phyloP scores from a whole-genome alignment of 2,113 vertebrate genomes.

The Festucalex cinctus region DNA sequence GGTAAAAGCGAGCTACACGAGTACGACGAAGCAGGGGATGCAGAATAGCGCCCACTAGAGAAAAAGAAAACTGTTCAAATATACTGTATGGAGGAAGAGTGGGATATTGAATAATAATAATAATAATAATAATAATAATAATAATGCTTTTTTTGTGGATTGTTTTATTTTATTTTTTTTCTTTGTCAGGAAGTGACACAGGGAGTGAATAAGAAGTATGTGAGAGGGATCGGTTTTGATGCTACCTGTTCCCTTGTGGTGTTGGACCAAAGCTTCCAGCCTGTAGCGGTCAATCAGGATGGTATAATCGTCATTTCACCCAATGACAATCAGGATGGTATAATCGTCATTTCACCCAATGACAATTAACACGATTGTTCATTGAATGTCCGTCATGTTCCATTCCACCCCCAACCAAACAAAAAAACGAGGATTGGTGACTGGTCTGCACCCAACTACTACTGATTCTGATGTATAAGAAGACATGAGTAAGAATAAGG shows the following conservation, averaged over 20 bases:
- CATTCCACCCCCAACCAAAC: no score
- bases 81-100: no score
- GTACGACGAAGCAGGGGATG: neutral
- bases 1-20: constrained; percentile 61
- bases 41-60: neutral
- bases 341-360: constrained; percentile 5
- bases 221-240: constrained; percentile 91
- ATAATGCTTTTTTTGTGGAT: neutral
- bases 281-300: constrained; percentile 81
- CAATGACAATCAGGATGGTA: constrained; percentile 69
- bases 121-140: no score
- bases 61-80: no score
- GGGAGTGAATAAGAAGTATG: constrained; percentile 64
- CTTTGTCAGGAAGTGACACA: constrained; percentile 76
- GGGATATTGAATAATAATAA: no score
- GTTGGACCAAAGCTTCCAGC: constrained; percentile 81
- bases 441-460: no score
- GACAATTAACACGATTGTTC: no score
- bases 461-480: no score
- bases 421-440: no score
- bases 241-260: constrained; percentile 93
- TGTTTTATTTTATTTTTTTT: neutral
- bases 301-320: constrained; percentile 64
- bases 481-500: no score
- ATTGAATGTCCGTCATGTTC: no score